These are phyloP conservation scores for Melanotaenia nigrans DNA, from an alignment of 2,797 vertebrate species.

Conservation along the genomic window DNA sequence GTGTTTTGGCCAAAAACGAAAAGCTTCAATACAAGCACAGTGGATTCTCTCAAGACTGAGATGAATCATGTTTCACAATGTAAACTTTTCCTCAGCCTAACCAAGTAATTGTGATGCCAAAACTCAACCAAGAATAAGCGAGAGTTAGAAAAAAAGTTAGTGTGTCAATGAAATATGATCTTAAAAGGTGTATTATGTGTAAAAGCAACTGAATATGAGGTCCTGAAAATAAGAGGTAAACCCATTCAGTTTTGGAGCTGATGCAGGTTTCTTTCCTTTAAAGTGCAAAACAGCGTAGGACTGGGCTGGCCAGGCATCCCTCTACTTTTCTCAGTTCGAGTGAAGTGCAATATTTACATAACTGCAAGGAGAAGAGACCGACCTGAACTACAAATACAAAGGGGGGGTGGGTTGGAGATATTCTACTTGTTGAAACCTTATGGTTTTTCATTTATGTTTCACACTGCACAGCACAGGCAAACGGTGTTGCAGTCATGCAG, in stretches of 20 bases:
- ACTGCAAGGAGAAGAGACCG: not conserved
- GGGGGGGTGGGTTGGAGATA: not conserved
- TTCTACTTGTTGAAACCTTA: not conserved
- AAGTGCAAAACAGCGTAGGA: not conserved
- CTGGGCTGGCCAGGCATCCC: too few species aligned
- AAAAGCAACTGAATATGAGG: not conserved
- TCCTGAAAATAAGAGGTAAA: not conserved
- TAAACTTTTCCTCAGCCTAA: too few species aligned
- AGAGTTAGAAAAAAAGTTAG: not conserved
- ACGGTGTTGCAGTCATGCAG: conserved; percentile 8
- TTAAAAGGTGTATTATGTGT: not conserved
- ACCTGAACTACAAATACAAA: not conserved
- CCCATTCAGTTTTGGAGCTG: too few species aligned
- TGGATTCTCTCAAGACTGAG: too few species aligned
- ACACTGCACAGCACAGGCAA: conserved; percentile 15
- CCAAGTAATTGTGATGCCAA: too few species aligned
- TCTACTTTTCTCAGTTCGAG: not conserved
- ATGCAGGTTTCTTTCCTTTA: not conserved
- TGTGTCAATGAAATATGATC: not conserved
- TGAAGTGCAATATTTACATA: not conserved
- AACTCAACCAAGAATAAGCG: too few species aligned
- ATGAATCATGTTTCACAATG: too few species aligned
- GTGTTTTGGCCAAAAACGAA: not conserved
- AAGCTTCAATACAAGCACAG: not conserved
- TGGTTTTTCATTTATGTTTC: not conserved